These are phyloP conservation scores for Enteromius treurensis DNA, from an alignment of 2,797 vertebrate species.

Conservation along the genomic window DNA sequence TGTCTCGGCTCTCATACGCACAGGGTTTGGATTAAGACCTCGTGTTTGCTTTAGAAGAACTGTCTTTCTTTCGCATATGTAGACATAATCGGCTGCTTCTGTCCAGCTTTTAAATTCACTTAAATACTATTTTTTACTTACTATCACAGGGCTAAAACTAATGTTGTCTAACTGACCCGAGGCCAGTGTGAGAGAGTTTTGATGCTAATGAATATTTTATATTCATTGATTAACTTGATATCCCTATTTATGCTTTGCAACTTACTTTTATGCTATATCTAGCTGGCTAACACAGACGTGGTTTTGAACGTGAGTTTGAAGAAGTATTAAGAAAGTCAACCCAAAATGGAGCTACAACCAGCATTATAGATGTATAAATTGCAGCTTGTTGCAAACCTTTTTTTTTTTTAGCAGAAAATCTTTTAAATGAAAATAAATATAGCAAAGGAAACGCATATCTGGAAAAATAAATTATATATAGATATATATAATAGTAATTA, in stretches of 20 bases:
- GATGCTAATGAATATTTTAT: background rate
- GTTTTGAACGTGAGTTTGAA: background rate
- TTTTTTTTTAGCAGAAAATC: background rate
- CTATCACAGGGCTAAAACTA: background rate
- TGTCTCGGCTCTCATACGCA: background rate
- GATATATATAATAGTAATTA: too few relatives aligned
- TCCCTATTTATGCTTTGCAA: background rate
- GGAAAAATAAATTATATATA: background rate
- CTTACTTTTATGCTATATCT: background rate
- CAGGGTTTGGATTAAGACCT: conserved; percentile 10
- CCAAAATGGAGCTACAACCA: background rate
- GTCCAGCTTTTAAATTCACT: background rate
- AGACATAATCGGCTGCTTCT: background rate
- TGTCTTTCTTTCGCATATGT: background rate
- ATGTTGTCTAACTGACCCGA: background rate
- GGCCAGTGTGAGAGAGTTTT: background rate
- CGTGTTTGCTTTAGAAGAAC: background rate
- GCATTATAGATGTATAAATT: background rate
- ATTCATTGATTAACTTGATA: background rate
- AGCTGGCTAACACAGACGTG: background rate
- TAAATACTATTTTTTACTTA: background rate
- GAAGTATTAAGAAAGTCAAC: too few relatives aligned
- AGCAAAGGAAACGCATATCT: background rate
- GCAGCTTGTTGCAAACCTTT: background rate
- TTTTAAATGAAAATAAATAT: background rate